phyloP scores from a whole-genome alignment of 2,113 vertebrate genomes.

The Podarcis cretensis region DNA sequence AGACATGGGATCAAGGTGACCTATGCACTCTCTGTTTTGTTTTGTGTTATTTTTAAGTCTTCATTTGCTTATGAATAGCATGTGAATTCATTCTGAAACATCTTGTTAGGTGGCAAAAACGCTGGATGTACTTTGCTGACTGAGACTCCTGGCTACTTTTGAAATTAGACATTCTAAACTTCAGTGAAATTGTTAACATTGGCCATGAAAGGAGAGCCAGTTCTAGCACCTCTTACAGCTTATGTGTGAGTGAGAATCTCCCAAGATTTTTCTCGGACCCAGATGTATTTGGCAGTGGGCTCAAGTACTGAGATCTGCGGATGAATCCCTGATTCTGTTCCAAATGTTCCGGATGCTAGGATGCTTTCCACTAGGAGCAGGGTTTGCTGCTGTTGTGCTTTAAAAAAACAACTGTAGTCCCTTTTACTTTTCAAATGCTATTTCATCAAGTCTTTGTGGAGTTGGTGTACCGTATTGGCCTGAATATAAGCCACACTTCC shows the following conservation, averaged over 20 bases:
- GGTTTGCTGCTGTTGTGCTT: too few species aligned
- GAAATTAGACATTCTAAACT: too few species aligned
- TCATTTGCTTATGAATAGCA: background rate
- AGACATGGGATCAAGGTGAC: conserved; percentile 69
- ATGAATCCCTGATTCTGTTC: background rate
- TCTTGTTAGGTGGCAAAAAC: background rate
- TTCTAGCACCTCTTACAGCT: background rate
- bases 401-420: background rate
- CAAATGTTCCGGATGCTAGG: background rate
- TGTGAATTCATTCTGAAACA: background rate
- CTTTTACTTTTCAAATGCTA: background rate
- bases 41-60: background rate
- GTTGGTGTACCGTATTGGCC: too few species aligned
- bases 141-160: background rate
- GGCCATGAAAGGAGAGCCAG: background rate
- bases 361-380: too few species aligned
- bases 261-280: background rate
- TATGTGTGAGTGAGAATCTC: background rate
- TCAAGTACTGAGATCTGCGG: background rate
- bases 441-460: too few species aligned
- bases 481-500: too few species aligned
- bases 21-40: background rate
- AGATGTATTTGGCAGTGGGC: background rate
- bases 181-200: background rate
- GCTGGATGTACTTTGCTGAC: background rate